These are phyloP conservation scores for Stomorhina lunata DNA, from an alignment of 2,888 invertebrate genomes.

Conservation along the genomic window DNA sequence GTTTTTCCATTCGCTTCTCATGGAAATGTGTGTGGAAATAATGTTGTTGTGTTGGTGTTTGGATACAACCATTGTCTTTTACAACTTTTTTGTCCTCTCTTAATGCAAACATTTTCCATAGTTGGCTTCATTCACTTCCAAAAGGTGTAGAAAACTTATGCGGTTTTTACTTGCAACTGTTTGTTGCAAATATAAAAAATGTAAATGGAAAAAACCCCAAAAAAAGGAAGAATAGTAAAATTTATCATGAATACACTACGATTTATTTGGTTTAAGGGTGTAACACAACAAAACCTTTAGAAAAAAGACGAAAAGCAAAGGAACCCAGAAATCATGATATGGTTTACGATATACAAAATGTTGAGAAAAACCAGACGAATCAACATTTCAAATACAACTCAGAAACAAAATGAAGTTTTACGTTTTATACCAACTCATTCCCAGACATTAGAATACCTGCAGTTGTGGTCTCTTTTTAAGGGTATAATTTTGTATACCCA, in stretches of 20 bases:
- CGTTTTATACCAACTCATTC: not conserved
- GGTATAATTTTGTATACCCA: too few relatives aligned
- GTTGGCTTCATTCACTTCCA: slow-evolving; percentile 43
- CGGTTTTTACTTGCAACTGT: slow-evolving; percentile 35
- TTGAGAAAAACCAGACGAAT: slow-evolving; percentile 2
- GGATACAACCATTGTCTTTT: not conserved
- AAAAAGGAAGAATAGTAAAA: not conserved
- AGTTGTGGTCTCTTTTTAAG: slow-evolving; percentile 34
- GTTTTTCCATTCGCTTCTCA: too few relatives aligned
- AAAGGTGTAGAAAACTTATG: slow-evolving; percentile 55
- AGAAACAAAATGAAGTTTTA: slow-evolving; percentile 16
- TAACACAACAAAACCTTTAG: not conserved
- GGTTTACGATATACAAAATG: slow-evolving; percentile 30
- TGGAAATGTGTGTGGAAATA: not conserved
- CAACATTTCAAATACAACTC: not conserved
- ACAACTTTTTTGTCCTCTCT: slow-evolving; percentile 6
- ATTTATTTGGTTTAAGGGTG: slow-evolving; percentile 31
- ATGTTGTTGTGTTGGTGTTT: not conserved
- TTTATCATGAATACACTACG: slow-evolving; percentile 12
- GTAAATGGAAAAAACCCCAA: not conserved
- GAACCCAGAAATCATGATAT: slow-evolving; percentile 51
- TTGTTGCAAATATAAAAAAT: not conserved
- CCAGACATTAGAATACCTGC: not conserved
- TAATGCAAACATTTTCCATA: slow-evolving; percentile 54
- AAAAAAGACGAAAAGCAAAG: not conserved